Evolutionary conservation across 2,113 vertebrate genomes (phyloP).

Genomic region (Cottus gobio): DNA sequence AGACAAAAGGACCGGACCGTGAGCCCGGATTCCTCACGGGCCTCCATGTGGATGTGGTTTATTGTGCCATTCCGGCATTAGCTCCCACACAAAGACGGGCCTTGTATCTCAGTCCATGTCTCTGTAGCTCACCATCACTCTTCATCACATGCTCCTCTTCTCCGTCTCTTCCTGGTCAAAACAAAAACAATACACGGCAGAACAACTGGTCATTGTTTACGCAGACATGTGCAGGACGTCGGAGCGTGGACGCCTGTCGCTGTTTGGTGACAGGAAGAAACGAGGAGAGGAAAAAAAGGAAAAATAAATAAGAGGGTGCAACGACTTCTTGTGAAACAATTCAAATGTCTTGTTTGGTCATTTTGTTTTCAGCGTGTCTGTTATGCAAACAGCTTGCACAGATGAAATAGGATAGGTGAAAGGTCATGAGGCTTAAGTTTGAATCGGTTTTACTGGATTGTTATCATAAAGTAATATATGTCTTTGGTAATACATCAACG

Average conservation of each 20-base stretch:
- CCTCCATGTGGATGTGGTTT: conserved; percentile 40
- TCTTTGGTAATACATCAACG: not conserved
- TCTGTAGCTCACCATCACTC: conserved; percentile 26
- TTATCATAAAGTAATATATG: not conserved
- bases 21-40: conserved; percentile 35
- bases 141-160: conserved; percentile 14
- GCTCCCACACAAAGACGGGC: conserved; percentile 42
- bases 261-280: not conserved
- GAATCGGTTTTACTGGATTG: not conserved
- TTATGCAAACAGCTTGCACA: not conserved
- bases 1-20: conserved; percentile 41
- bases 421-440: not conserved
- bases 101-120: conserved; percentile 42
- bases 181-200: not conserved
- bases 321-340: not conserved
- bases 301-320: not conserved
- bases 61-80: conserved; percentile 31
- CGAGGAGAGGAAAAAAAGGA: not conserved
- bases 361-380: not conserved
- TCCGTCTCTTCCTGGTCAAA: not conserved
- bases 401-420: not conserved
- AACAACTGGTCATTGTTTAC: conserved; percentile 17
- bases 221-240: conserved; percentile 9
- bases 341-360: not conserved
- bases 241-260: not conserved